Percentiles rank a stretch among this genome's conserved stretches.
These are phyloP conservation scores for Acrossocheilus wenchowensis DNA, from an alignment of 2,797 vertebrate species.

Conservation along the genomic window DNA sequence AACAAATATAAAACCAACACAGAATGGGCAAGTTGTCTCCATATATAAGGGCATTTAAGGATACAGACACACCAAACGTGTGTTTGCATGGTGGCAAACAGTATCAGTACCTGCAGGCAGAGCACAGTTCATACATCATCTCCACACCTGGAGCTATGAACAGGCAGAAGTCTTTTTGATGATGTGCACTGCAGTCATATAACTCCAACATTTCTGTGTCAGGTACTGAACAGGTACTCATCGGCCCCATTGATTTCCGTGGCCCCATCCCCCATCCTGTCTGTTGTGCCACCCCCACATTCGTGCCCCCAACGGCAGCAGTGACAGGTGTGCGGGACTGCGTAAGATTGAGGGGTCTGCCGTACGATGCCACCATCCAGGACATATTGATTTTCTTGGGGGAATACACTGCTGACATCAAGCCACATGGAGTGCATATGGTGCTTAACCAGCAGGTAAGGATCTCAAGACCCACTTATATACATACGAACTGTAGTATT, in stretches of 20 bases:
- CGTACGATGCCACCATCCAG: slow-evolving; percentile 93
- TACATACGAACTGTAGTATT: neutral
- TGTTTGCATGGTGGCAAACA: neutral
- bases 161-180: neutral
- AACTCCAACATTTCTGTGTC: slow-evolving; percentile 48
- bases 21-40: neutral
- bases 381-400: slow-evolving; percentile 95
- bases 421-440: slow-evolving; percentile 96
- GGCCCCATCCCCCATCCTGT: slow-evolving; percentile 79
- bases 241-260: slow-evolving; percentile 89
- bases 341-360: slow-evolving; percentile 89
- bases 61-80: neutral
- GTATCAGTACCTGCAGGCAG: neutral
- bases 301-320: slow-evolving; percentile 81
- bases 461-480: neutral
- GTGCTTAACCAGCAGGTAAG: slow-evolving; percentile 96
- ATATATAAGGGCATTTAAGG: slow-evolving; percentile 17
- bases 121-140: neutral
- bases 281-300: slow-evolving; percentile 84
- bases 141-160: neutral
- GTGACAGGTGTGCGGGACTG: slow-evolving; percentile 84
- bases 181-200: slow-evolving; percentile 7
- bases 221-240: slow-evolving; percentile 95
- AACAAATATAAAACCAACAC: neutral
- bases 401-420: slow-evolving; percentile 91